phyloP scores from a whole-genome alignment of 1,140 invertebrate genomes.

The Tyrophagus putrescentiae region DNA sequence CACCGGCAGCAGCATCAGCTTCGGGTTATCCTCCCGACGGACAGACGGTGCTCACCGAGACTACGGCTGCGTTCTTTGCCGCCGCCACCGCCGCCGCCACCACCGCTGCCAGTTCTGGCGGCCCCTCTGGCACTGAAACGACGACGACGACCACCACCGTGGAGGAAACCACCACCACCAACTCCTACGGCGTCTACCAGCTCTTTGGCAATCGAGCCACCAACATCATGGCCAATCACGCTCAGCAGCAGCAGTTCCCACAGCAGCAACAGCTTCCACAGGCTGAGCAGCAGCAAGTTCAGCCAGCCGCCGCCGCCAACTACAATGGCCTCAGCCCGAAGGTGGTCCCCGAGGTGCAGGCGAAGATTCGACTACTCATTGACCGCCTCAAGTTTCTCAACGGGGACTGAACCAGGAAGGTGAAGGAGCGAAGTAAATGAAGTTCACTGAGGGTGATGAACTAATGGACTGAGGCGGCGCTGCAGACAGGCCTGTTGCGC shows the following conservation, averaged over 20 bases:
- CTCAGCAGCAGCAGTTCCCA: no score
- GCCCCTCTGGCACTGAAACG: no score
- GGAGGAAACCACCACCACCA: not conserved
- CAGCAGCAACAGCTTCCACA: no score
- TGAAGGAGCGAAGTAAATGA: no score
- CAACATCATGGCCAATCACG: not conserved
- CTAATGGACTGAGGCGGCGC: no score
- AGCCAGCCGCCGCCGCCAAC: not conserved
- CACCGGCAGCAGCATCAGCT: not conserved
- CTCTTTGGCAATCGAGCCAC: not conserved
- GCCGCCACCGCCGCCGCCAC: no score
- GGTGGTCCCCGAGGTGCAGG: not conserved
- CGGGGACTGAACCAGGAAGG: no score
- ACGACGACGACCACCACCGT: not conserved
- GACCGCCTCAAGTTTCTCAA: not conserved
- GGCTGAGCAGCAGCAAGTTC: not conserved
- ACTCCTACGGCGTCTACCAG: not conserved
- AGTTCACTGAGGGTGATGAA: no score
- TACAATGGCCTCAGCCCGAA: slow-evolving; percentile 3
- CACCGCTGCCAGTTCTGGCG: no score
- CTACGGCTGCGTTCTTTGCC: no score
- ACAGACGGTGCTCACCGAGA: no score
- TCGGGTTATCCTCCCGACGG: not conserved
- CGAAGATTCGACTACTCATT: not conserved
- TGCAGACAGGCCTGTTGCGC: no score